Evolutionary conservation across 2,797 vertebrate species (phyloP).

Genomic region (Varecia variegata): DNA sequence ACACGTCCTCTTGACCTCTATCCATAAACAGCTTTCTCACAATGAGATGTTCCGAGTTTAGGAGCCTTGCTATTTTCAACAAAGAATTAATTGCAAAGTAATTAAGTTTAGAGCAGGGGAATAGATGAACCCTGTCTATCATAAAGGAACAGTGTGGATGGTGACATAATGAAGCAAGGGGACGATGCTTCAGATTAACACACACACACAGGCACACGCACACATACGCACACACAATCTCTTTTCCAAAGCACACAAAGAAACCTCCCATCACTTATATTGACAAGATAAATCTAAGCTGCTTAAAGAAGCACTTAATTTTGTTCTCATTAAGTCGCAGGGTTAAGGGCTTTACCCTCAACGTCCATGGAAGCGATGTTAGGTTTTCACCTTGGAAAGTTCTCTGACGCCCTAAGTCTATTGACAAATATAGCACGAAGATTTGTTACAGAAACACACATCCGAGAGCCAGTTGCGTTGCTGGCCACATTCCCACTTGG

Average conservation of each 20-base stretch:
- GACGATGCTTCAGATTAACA: constrained; percentile 63
- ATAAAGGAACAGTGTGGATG: constrained; percentile 70
- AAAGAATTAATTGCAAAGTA: constrained; percentile 82
- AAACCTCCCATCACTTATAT: constrained; percentile 64
- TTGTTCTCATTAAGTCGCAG: constrained; percentile 67
- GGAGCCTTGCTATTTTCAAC: constrained; percentile 80
- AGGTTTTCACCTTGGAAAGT: constrained; percentile 76
- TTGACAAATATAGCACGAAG: constrained; percentile 38
- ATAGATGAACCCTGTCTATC: constrained; percentile 79
- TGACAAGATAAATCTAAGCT: constrained; percentile 77
- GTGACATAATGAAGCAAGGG: constrained; percentile 68
- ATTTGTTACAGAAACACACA: background rate
- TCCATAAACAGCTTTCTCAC: constrained; percentile 78
- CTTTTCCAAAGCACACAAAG: constrained; percentile 61
- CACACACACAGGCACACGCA: background rate
- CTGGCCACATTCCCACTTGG: constrained; percentile 16
- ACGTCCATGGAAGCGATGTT: constrained; percentile 36
- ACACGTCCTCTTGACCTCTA: constrained; percentile 75
- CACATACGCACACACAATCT: constrained; percentile 28
- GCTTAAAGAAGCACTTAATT: constrained; percentile 78
- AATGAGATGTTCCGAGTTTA: constrained; percentile 77
- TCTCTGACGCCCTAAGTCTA: constrained; percentile 58
- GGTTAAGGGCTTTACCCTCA: constrained; percentile 69
- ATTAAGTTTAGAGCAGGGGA: constrained; percentile 80
- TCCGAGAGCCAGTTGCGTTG: constrained; percentile 12